Evolutionary conservation across 2,113 vertebrate genomes (phyloP).

Genomic region (Nematolebias whitei): DNA sequence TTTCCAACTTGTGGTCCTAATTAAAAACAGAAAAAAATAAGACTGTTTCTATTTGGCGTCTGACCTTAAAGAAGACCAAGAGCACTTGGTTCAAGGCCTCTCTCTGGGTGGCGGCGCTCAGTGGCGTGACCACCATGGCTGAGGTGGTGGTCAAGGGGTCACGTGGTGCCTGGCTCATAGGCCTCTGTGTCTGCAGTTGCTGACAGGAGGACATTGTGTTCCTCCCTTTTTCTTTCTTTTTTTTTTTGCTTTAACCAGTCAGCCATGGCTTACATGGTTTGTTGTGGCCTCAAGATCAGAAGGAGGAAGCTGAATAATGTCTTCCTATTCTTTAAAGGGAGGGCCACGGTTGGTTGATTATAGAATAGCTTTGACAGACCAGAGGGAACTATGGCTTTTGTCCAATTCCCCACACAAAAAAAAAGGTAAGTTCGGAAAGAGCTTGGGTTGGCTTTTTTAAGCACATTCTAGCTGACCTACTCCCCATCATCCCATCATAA

Average conservation of each 20-base stretch:
- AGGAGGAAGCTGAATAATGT: constrained; percentile 85
- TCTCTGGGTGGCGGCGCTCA: constrained; percentile 59
- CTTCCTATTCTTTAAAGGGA: constrained; percentile 83
- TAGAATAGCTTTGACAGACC: constrained; percentile 82
- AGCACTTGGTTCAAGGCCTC: constrained; percentile 59
- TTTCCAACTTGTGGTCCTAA: constrained; percentile 10
- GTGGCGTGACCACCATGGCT: constrained; percentile 59
- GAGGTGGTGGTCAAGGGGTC: constrained; percentile 51
- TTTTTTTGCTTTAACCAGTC: constrained; percentile 78
- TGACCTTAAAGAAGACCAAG: constrained; percentile 42
- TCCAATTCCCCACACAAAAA: constrained; percentile 78
- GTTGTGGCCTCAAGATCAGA: constrained; percentile 82
- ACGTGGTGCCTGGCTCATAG: constrained; percentile 64
- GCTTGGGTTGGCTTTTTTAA: constrained; percentile 68
- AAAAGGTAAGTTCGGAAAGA: constrained; percentile 73
- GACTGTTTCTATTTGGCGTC: constrained; percentile 38
- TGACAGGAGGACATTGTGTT: constrained; percentile 77
- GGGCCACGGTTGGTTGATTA: constrained; percentile 81
- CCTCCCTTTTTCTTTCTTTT: constrained; percentile 51
- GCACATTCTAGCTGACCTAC: constrained; percentile 68
- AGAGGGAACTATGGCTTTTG: constrained; percentile 82
- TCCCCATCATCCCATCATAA: constrained; percentile 69
- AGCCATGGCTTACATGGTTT: constrained; percentile 82
- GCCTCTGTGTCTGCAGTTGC: constrained; percentile 68
- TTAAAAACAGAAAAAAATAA: constrained; percentile 41